These are phyloP conservation scores for Eugnorisma glareosa DNA, from an alignment of 2,888 invertebrate genomes.

Conservation along the genomic window DNA sequence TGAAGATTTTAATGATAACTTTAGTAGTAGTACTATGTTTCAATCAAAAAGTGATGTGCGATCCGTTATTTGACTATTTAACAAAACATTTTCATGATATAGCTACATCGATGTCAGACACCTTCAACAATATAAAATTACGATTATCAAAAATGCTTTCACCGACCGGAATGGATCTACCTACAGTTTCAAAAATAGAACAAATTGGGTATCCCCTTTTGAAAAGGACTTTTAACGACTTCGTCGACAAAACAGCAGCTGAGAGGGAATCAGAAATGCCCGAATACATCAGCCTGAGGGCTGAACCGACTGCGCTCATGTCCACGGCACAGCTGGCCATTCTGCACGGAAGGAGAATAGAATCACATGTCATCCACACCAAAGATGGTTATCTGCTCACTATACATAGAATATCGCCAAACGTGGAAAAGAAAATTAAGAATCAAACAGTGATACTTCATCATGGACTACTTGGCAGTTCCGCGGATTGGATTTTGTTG, in stretches of 20 bases:
- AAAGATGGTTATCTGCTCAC: slow-evolving; percentile 82
- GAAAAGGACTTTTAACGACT: slow-evolving; percentile 67
- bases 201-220: slow-evolving; percentile 26
- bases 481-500: slow-evolving; percentile 84
- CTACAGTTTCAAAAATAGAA: background rate
- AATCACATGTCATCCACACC: slow-evolving; percentile 79
- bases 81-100: slow-evolving; percentile 68
- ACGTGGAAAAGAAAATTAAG: background rate
- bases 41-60: slow-evolving; percentile 66
- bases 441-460: slow-evolving; percentile 78
- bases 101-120: slow-evolving; percentile 54
- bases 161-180: background rate
- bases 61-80: slow-evolving; percentile 65
- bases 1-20: slow-evolving; percentile 58
- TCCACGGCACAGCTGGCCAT: slow-evolving; percentile 78
- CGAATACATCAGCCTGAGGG: slow-evolving; percentile 65
- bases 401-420: slow-evolving; percentile 75
- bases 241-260: slow-evolving; percentile 65
- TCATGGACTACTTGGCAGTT: slow-evolving; percentile 84
- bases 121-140: slow-evolving; percentile 64
- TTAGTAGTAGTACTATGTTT: slow-evolving; percentile 56
- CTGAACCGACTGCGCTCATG: slow-evolving; percentile 74
- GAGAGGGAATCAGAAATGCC: slow-evolving; percentile 59
- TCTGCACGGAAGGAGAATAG: slow-evolving; percentile 77
- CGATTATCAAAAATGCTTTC: slow-evolving; percentile 61